Base-by-base conservation (phyloP, 2,797 vertebrate genomes). In the Scolopax rusticola region DNA sequence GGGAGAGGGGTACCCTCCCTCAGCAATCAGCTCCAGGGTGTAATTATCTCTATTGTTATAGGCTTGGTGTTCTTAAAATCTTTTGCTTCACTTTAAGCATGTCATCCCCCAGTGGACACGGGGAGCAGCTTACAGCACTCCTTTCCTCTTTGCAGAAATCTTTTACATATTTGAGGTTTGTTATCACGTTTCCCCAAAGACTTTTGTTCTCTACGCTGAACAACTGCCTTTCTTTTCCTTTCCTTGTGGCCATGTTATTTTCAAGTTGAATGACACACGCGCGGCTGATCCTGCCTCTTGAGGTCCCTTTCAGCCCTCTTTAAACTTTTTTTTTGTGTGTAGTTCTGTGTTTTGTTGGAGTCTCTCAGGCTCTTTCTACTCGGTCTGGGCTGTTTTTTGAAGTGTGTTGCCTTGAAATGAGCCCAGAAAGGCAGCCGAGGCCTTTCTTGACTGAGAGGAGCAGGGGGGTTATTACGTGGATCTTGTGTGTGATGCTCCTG, bases 181-280 rank as follows among this genome's bases (percentile, higher is more conserved):
- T 95, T 96, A 92, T 83, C 93, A 10, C 57, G 78, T 89, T 95
- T 96, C 93, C 95, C 95, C 17, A 21, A 95, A 94, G 93, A 80
- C 84, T 95, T 88, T 47, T 89, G 53, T 84, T 92, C 89, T 89
- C 68, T 80, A 0, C 2, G 0, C 32, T 53, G 89, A 92, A 68
- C 90, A 90, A 91, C 89, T 85, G 81, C 64, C 78, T 95, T 92
- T 83, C 75, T 17, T 94, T 47, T 90, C 36, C 68, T 74, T 87
- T 93, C 41, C 71, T 95, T 68, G 19, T 43, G 86, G 86, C 86
- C 51, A 17, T 94, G 94, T 87, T 94, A 87, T 95, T 96, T 79
- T 96, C 84, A 85, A 94, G 71, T 94, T 91, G 95, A 96, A 74
- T 92, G 95, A 92, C 90, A 93, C 40, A 17, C 56, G 25, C 1